These are phyloP conservation scores for Rissa tridactyla DNA, from an alignment of 2,113 vertebrate species.

Conservation along the genomic window DNA sequence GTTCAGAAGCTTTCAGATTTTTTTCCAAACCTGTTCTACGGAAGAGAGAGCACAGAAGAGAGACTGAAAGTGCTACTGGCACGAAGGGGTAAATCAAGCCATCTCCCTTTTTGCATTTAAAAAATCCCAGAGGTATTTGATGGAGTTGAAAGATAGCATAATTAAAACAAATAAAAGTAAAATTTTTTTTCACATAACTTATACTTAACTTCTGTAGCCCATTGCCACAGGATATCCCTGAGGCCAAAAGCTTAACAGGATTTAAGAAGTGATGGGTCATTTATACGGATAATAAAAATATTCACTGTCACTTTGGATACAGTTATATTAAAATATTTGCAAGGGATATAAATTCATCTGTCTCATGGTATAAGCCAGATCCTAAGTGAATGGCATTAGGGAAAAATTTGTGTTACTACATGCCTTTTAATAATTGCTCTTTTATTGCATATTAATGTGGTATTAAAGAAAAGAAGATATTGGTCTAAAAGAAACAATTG, in stretches of 20 bases:
- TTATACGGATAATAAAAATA: slow-evolving; percentile 48
- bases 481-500: not conserved
- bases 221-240: not conserved
- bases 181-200: not conserved
- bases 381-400: not conserved
- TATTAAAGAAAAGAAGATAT: not conserved
- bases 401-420: not conserved
- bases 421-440: not conserved
- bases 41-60: not conserved
- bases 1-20: not conserved
- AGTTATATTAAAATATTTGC: slow-evolving; percentile 41
- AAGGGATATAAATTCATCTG: slow-evolving; percentile 11
- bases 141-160: not conserved
- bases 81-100: not conserved
- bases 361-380: not conserved
- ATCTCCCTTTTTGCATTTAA: not conserved
- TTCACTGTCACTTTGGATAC: slow-evolving; percentile 27
- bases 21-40: not conserved
- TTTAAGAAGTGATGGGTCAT: slow-evolving; percentile 34
- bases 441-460: not conserved
- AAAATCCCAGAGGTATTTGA: not conserved
- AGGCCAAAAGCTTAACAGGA: slow-evolving; percentile 20
- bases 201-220: not conserved
- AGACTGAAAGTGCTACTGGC: not conserved
- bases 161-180: not conserved